phyloP scores from a whole-genome alignment of 2,113 vertebrate species.

The Myotis yumanensis region DNA sequence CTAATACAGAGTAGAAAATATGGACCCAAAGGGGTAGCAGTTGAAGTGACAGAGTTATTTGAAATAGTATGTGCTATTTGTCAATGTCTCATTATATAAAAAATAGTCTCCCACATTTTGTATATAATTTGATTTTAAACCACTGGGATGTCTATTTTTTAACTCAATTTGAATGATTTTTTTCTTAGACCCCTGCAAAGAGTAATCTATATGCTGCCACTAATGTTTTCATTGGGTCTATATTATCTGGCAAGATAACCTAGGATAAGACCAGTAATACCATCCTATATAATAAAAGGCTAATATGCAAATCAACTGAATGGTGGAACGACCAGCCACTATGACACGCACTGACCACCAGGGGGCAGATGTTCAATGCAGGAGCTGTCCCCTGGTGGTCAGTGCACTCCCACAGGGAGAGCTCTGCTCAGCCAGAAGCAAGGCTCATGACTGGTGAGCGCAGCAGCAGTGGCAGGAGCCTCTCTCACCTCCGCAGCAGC shows the following conservation, averaged over 20 bases:
- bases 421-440: too few relatives aligned
- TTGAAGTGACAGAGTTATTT: neutral
- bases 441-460: too few relatives aligned
- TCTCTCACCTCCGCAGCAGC: too few relatives aligned
- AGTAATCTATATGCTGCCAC: neutral
- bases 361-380: too few relatives aligned
- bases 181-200: neutral
- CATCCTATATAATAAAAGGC: too few relatives aligned
- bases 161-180: neutral
- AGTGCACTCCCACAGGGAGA: too few relatives aligned
- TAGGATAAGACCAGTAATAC: neutral
- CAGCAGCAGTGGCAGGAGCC: too few relatives aligned
- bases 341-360: too few relatives aligned
- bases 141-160: neutral
- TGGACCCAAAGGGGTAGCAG: neutral
- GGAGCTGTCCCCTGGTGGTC: too few relatives aligned
- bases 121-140: neutral
- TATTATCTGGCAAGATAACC: neutral
- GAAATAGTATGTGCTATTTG: neutral
- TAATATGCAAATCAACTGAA: too few relatives aligned
- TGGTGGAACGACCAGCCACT: too few relatives aligned
- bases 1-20: neutral
- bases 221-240: neutral
- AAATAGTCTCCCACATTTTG: neutral
- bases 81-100: neutral